A percentile compares a stretch with the other conserved stretches of the same genome.
Evolutionary conservation across 2,113 vertebrate genomes (phyloP).

Genomic region (Apodemus sylvaticus): DNA sequence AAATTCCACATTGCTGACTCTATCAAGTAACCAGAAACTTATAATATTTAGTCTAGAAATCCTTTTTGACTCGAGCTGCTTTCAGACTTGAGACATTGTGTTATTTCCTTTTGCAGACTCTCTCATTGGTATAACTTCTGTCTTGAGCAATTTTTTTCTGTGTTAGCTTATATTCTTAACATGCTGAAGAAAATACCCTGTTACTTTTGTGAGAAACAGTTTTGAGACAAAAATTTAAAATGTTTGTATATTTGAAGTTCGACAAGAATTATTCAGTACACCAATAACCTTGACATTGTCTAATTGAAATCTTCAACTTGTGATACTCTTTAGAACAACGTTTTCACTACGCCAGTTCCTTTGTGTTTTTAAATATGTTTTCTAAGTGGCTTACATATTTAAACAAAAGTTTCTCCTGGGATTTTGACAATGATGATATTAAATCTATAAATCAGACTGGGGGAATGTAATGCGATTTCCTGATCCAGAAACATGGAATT

Average conservation of each 20-base stretch:
- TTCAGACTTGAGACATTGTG: not conserved
- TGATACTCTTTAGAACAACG: not conserved
- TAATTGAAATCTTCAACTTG: not conserved
- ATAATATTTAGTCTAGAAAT: not conserved
- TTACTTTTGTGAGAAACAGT: not conserved
- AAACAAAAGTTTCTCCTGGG: not conserved
- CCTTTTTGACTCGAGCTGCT: not conserved
- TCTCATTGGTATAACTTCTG: not conserved
- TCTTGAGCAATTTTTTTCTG: not conserved
- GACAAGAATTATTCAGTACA: not conserved
- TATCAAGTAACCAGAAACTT: not conserved
- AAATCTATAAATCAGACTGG: not conserved
- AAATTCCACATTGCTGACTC: not conserved
- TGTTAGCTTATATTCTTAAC: slow-evolving; percentile 11
- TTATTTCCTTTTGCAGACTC: not conserved
- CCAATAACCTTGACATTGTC: not conserved
- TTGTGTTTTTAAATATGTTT: not conserved
- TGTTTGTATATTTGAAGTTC: not conserved
- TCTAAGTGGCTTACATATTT: not conserved
- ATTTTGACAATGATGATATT: slow-evolving; percentile 22
- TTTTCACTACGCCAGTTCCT: not conserved
- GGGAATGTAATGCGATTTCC: not conserved
- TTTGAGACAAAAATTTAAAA: not conserved
- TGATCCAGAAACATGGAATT: not conserved
- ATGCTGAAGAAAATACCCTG: not conserved